A percentile compares a stretch with the other conserved stretches of the same genome.
Conservation (phyloP, 2,113 vertebrate genomes). For the Syrmaticus mikado region DNA sequence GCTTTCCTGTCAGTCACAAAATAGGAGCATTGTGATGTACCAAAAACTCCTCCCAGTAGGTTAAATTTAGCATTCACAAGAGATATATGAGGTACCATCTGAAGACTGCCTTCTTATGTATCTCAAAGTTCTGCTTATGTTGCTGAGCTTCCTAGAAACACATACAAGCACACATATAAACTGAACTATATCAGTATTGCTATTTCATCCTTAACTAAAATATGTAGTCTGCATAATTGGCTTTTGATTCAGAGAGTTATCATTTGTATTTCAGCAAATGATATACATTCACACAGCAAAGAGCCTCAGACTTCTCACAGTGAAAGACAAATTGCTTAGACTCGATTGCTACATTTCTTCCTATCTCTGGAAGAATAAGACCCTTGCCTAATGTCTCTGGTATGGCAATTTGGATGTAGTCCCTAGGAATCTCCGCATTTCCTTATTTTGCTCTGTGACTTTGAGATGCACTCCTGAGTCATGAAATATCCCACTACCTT, state of each 20-base stretch:
- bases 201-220: not conserved
- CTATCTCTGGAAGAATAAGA: not conserved
- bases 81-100: not conserved
- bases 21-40: not conserved
- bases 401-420: fast-evolving
- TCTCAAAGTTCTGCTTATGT: not conserved
- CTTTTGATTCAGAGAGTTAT: not conserved
- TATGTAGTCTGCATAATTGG: not conserved
- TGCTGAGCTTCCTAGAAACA: not conserved
- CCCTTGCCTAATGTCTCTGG: not conserved
- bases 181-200: not conserved
- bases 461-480: not conserved
- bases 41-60: not conserved
- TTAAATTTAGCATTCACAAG: not conserved
- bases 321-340: not conserved
- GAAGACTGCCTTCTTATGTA: not conserved
- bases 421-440: not conserved
- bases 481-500: not conserved
- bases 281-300: no score
- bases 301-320: not conserved
- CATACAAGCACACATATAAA: not conserved
- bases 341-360: not conserved
- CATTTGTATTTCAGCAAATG: not conserved
- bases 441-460: not conserved
- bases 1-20: not conserved